Evolutionary conservation across 2,113 vertebrate species (phyloP), one percentile per base, ranked within the genome.

Genomic region (Ciconia boyciana): DNA sequence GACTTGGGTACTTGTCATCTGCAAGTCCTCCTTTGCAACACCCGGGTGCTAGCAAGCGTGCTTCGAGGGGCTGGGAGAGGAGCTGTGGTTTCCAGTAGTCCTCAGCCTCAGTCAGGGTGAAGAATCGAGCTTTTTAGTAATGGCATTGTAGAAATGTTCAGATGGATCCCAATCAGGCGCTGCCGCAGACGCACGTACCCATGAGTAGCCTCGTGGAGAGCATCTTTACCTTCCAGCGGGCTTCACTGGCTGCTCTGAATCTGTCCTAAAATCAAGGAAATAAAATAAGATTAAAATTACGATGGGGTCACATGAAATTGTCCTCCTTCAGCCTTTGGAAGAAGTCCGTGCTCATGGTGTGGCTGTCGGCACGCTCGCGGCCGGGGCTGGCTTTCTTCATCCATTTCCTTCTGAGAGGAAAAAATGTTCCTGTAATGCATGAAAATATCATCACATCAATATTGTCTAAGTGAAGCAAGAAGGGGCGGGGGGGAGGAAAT

Each of bases 341-440:
- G 34, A 57, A 9, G 12, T 20, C 44, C 26, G 19, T 12, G 1
- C 43, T 68, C 26, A 0, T 6, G 31, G 22, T 6, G 36, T 31
- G 65, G 60, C 72, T 62, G 29, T 48, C 2, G 6, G n/a, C 21
- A 22, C 0, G 0, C 28, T 83, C 2, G 0, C 1, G 5, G 49
- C 66, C 25, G 21, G 29, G 48, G 18, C 32, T 60, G 85, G 32
- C 26, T 81, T 89, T 26, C 49, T 51, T 26, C 51, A 62, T 83
- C 86, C 9, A 1, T 58, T 77, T 58, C 58, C 62, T 69, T 60
- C 32, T 20, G 57, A 43, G 48, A 82, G 51, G 36, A 22, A 44
- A 83, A 83, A 74, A 4, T 26, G 13, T 25, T 48, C 39, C 85
- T 43, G 43, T 69, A 80, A 29, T 26, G 79, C 69, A 54, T 1